A percentile compares a stretch with the other conserved stretches of the same genome.
These are phyloP conservation scores for Anabas testudineus DNA, from an alignment of 2,797 vertebrate genomes.

Conservation along the genomic window DNA sequence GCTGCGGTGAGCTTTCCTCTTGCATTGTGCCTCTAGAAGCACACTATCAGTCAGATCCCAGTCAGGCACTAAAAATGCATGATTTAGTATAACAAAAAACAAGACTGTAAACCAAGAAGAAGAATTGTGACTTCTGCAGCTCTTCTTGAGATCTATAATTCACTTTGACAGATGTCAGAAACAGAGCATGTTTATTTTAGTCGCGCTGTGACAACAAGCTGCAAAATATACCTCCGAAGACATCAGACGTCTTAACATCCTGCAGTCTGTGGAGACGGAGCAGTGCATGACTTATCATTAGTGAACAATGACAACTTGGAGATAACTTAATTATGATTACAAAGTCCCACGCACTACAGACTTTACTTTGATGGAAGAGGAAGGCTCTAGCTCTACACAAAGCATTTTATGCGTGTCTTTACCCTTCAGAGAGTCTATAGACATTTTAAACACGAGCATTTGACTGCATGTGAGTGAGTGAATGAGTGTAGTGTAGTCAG, in stretches of 20 bases:
- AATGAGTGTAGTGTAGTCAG: too few relatives aligned
- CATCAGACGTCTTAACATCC: constrained; percentile 42
- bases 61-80: constrained; percentile 55
- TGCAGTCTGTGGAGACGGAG: constrained; percentile 26
- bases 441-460: constrained; percentile 40
- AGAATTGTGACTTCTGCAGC: constrained; percentile 64
- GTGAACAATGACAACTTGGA: constrained; percentile 17
- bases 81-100: constrained; percentile 67
- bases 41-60: constrained; percentile 55
- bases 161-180: constrained; percentile 78
- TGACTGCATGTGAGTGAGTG: constrained; percentile 51
- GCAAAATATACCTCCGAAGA: constrained; percentile 56
- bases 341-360: constrained; percentile 29
- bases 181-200: constrained; percentile 67
- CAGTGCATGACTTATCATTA: constrained; percentile 54
- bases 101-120: constrained; percentile 61
- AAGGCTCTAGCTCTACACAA: constrained; percentile 4
- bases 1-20: constrained; percentile 58
- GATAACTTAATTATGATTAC: constrained; percentile 58
- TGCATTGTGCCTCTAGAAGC: constrained; percentile 57
- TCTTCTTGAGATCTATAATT: constrained; percentile 71
- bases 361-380: constrained; percentile 23
- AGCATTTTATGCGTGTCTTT: not conserved
- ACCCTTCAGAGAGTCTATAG: constrained; percentile 26
- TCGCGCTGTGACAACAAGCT: constrained; percentile 54